Evolutionary conservation across 2,113 vertebrate genomes (phyloP), one percentile per base, ranked within the genome.

Genomic region (Crypturellus undulatus): DNA sequence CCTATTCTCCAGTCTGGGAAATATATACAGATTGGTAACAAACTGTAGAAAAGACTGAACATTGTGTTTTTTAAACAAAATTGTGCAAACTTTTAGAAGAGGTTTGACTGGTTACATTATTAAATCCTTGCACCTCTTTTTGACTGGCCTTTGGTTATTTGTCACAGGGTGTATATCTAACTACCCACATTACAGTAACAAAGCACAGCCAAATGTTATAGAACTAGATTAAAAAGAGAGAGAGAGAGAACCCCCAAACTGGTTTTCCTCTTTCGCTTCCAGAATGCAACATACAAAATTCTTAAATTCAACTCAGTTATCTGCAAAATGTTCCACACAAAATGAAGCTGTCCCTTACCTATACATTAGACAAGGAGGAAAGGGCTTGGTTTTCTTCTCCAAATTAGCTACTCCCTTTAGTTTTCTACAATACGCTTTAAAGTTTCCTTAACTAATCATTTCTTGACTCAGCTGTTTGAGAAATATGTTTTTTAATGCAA

Each of bases 311-410:
- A 5, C 9, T 78, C 9, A 84, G 59, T 62, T 62, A 5, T 47
- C 6, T 49, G 10, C 52, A 19, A 47, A 65, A 73, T 5, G 38
- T 78, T 24, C 12, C 14, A 42, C 2, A 78, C 42, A 64, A 77
- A 47, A 62, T 34, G 43, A 82, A 85, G 17, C 12, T 20, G 1
- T 43, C 78, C 16, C 5, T 79, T 82, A 30, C 15, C 16, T 69
- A 13, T 43, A 21, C n/a, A 64, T 17, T 73, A 62, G 15, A 51
- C 40, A 71, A 67, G 56, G 54, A 51, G 45, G 30, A 80, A 22
- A 49, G 40, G 1, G 3, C 32, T 19, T 2, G 5, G 4, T 6
- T 34, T 58, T n/a, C 22, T 42, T 6, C 4, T 32, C 9, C 10
- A 69, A 71, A 76, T 71, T 32, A 56, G 9, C 75, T 82, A 6